phyloP scores from a whole-genome alignment of 2,797 vertebrate species.

The Gobio occitaniae region DNA sequence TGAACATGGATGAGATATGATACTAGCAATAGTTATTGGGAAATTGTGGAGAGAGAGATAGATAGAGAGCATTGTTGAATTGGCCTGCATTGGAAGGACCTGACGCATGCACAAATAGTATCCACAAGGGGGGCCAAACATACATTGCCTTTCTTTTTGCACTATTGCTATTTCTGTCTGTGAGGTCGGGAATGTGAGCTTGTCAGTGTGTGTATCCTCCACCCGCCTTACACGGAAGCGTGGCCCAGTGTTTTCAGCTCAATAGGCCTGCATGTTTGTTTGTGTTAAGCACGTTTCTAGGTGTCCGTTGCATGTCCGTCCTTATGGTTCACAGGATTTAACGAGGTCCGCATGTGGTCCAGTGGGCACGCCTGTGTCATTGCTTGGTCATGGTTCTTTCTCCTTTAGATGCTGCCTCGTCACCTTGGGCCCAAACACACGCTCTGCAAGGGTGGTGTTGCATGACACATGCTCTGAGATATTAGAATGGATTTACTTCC shows the following conservation, averaged over 20 bases:
- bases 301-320: not conserved
- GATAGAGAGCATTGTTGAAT: conserved; percentile 72
- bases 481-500: not conserved
- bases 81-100: conserved; percentile 68
- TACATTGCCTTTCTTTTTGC: conserved; percentile 11
- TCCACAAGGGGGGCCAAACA: conserved; percentile 54
- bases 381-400: conserved; percentile 41
- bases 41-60: conserved; percentile 10
- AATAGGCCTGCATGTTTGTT: conserved; percentile 28
- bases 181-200: conserved; percentile 17
- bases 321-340: not conserved
- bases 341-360: conserved; percentile 18
- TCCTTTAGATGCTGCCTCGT: conserved; percentile 17
- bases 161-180: conserved; percentile 44
- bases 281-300: conserved; percentile 29
- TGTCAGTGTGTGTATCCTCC: conserved; percentile 24
- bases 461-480: conserved; percentile 23
- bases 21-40: conserved; percentile 52
- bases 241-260: conserved; percentile 37
- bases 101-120: conserved; percentile 79
- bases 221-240: conserved; percentile 22
- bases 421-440: conserved; percentile 32
- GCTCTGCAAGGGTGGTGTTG: not conserved
- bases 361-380: conserved; percentile 44
- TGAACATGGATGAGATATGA: conserved; percentile 66